A percentile compares a stretch with the other conserved stretches of the same genome.
phyloP scores from a whole-genome alignment of 92 coral and sea anemone genomes.

The Palythoa grandiflora region DNA sequence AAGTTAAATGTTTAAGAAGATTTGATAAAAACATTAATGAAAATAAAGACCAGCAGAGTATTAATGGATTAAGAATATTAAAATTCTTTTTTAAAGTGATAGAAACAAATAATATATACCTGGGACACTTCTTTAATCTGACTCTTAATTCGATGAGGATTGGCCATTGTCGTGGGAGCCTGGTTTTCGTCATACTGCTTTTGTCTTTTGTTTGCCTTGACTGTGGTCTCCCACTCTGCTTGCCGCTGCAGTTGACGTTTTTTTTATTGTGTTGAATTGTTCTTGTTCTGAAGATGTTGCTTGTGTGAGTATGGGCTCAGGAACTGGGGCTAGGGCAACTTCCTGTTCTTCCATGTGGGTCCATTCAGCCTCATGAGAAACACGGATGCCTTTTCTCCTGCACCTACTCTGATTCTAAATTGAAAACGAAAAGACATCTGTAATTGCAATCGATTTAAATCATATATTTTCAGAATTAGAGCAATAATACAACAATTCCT shows the following conservation, averaged over 20 bases:
- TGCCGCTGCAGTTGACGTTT: background rate
- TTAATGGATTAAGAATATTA: background rate
- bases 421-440: background rate
- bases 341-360: background rate
- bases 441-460: background rate
- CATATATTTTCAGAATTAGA: background rate
- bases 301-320: background rate
- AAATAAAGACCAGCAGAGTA: background rate
- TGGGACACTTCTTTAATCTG: background rate
- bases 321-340: background rate
- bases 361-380: background rate
- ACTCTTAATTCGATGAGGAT: background rate
- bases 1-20: background rate
- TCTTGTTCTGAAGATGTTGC: background rate
- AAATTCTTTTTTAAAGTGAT: background rate
- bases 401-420: background rate
- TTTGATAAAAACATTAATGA: background rate
- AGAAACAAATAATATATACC: background rate
- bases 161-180: background rate
- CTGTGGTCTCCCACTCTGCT: constrained; percentile 4
- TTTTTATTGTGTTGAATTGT: background rate
- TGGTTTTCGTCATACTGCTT: background rate
- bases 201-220: background rate
- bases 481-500: background rate
- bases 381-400: background rate